Conservation (phyloP, 2,113 vertebrate genomes). For the Daboia siamensis region DNA sequence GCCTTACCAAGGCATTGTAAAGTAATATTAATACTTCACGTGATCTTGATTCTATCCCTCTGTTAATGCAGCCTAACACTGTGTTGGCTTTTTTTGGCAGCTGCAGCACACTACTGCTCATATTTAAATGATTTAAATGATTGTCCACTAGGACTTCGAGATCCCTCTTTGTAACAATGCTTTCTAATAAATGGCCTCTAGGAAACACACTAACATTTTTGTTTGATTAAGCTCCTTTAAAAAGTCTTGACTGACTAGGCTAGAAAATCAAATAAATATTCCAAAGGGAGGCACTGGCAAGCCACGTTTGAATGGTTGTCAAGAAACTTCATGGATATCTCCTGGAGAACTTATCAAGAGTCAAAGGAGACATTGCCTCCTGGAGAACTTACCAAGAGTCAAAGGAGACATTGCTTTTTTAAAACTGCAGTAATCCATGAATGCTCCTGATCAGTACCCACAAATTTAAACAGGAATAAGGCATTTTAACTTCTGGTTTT, state of each 20-base stretch:
- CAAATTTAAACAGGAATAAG: not conserved
- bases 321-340: not conserved
- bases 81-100: no score
- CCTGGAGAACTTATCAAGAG: not conserved
- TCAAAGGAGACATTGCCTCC: not conserved
- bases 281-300: not conserved
- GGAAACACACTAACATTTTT: not conserved
- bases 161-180: not conserved
- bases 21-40: no score
- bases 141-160: no score
- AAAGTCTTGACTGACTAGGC: not conserved
- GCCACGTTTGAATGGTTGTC: not conserved
- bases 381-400: not conserved
- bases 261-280: not conserved
- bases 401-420: not conserved
- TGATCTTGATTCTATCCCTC: no score
- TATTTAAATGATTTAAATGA: no score
- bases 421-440: not conserved
- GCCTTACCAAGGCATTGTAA: no score
- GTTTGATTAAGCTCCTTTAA: not conserved
- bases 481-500: not conserved
- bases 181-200: not conserved
- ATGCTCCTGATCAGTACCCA: not conserved
- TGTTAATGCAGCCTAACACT: no score
- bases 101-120: no score